These are phyloP conservation scores for Ashinkailepas kermadecensis DNA, from an alignment of 2,888 invertebrate species.

Conservation along the genomic window DNA sequence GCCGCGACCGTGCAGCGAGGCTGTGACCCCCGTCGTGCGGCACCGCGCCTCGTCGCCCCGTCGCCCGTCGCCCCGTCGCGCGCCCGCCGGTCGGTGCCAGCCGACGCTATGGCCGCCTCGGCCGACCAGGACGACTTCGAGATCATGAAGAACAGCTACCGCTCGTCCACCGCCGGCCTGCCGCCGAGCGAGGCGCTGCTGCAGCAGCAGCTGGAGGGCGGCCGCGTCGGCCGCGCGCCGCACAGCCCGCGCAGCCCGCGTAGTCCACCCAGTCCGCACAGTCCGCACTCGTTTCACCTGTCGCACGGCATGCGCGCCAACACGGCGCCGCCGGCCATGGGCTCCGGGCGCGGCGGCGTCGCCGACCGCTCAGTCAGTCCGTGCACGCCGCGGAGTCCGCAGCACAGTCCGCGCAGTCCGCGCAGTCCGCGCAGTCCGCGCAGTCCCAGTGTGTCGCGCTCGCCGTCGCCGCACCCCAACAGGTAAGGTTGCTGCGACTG, in stretches of 20 bases:
- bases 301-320: neutral
- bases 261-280: constrained; percentile 27
- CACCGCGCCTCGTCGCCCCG: too few relatives aligned
- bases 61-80: too few relatives aligned
- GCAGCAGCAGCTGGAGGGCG: constrained; percentile 2
- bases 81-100: too few relatives aligned
- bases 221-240: constrained; percentile 12
- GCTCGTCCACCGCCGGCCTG: neutral
- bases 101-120: neutral
- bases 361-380: neutral
- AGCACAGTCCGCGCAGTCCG: constrained; percentile 13
- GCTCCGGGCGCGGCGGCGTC: neutral
- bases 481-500: neutral
- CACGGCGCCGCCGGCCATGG: neutral
- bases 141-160: constrained; percentile 19
- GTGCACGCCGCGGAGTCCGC: constrained; percentile 23
- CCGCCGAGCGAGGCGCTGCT: neutral
- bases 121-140: constrained; percentile 12
- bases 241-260: constrained; percentile 28
- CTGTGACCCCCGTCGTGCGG: too few relatives aligned
- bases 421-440: constrained; percentile 24
- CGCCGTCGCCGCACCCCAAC: constrained; percentile 26
- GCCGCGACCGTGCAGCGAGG: too few relatives aligned
- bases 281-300: constrained; percentile 14
- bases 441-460: constrained; percentile 26